Evolutionary conservation across 2,113 vertebrate species (phyloP), one percentile per base, ranked within the genome.

Genomic region (Lethenteron camtschaticum): DNA sequence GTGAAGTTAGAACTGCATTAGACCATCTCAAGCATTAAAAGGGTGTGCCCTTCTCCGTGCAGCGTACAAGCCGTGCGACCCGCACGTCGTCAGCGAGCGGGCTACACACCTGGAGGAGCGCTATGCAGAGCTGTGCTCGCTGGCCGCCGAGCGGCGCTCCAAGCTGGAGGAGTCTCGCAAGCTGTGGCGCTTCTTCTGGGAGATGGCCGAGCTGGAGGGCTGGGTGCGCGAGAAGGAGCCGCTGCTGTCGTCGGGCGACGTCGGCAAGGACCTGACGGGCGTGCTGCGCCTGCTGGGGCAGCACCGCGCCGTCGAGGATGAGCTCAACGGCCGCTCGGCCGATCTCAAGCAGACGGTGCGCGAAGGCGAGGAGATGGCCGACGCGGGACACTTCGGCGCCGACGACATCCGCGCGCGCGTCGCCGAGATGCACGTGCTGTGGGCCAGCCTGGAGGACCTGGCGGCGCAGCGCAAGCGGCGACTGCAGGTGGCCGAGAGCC

Each of bases 171-270:
- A 95, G 74, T 95, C 88, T 2, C 85, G 90, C 0, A 87, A 88
- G 57, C 87, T 96, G 72, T 96, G 91, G 91, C 94, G 88, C 73
- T 95, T 96, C 78, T 94, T 95, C 81, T 96, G 90, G 91, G 91
- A 96, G 75, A 94, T 95, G 91, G 87, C 89, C 0, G 90, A 96
- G 75, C 90, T 95, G 72, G 91, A 95, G 73, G 86, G 87, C 72
- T 96, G 91, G 91, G 94, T 96, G 73, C 81, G 89, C 3, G 90
- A 96, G 75, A 92, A 95, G 76, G 90, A 96, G 76, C 89, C 91
- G 79, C 92, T 96, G 73, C 77, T 96, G 71, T 92, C 88, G 2
- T 90, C 85, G 0, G 80, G 87, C 2, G 91, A 96, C 75, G 85
- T 84, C 0, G 86, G 88, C 3, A 90, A 87, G 71, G 91, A 96